Evolutionary conservation across 1,140 invertebrate genomes (phyloP), one percentile per base, ranked within the genome.

Genomic region (Callitettix versicolor): DNA sequence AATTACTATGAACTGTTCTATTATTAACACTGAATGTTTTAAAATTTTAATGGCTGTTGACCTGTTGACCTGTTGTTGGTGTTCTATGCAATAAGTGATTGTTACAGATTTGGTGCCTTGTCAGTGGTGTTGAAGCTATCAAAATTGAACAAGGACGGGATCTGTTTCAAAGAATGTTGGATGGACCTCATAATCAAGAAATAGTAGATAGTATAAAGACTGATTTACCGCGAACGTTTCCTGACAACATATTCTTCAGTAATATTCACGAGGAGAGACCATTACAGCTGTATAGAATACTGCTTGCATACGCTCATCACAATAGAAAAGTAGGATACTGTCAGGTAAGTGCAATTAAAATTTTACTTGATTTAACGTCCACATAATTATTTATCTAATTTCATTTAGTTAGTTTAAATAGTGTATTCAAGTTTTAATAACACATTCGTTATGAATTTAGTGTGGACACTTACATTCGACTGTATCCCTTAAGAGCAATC

Each of bases 161-260:
- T 51, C 38, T 57, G 18, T 64, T 60, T 26, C 33, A 47, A 20
- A 22, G 53, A 74, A 80, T 68, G 69, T 38, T 64, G n/a, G 58
- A 55, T 24, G 62, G 62, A 26, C 57, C 62, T 5, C 61, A 67
- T 26, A 65, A 72, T 54, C 58, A 64, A 24, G 62, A 68, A 21
- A 63, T 88, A 2, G 77, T 79, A 14, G 88, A 93, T 64, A 77
- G 80, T 56, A 91, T 95, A 50, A 82, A 81, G 72, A 87, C 87
- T 57, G 91, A 90, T 76, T 71, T 90, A 60, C 85, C 86, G 54
- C 73, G 92, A 60, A 96, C 91, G 57, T 96, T 93, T 75, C 91
- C 91, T 57, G 90, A 95, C 67, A 96, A 95, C 71, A 91, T 95
- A 63, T 90, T 86, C 69, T 95, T 95, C 66, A 82, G 83, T 59